These are phyloP conservation scores for Syngnathus typhle DNA, from an alignment of 2,113 vertebrate species.

Conservation along the genomic window DNA sequence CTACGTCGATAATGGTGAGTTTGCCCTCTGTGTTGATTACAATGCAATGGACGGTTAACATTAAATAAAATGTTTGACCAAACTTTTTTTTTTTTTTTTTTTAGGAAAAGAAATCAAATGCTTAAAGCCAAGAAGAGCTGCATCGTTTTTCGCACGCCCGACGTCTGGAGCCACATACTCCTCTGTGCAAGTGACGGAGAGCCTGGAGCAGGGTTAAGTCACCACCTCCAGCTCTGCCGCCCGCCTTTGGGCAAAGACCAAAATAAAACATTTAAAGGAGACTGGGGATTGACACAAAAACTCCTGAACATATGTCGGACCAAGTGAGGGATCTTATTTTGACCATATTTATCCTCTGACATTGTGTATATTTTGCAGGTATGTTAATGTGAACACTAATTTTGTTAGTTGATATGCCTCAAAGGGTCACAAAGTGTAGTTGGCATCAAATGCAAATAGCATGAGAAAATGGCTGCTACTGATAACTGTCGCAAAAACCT, in stretches of 20 bases:
- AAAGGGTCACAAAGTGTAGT: slow-evolving; percentile 21
- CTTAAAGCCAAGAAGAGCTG: slow-evolving; percentile 81
- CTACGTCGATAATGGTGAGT: slow-evolving; percentile 86
- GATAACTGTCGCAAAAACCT: slow-evolving; percentile 1
- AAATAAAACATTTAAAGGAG: slow-evolving; percentile 52
- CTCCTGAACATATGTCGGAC: slow-evolving; percentile 57
- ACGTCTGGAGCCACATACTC: slow-evolving; percentile 69
- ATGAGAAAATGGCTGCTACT: slow-evolving; percentile 6
- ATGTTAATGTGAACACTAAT: slow-evolving; percentile 47
- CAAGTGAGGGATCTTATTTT: slow-evolving; percentile 51
- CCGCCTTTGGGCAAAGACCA: slow-evolving; percentile 55
- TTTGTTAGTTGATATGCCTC: slow-evolving; percentile 20
- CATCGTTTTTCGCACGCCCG: slow-evolving; percentile 85
- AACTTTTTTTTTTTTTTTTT: slow-evolving; percentile 5
- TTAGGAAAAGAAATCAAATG: slow-evolving; percentile 84
- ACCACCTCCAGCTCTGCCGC: background rate
- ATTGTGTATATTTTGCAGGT: slow-evolving; percentile 40
- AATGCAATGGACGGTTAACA: background rate
- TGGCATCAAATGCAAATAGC: background rate
- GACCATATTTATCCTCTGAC: slow-evolving; percentile 51
- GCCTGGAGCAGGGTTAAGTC: slow-evolving; percentile 76
- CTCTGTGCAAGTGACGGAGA: slow-evolving; percentile 75
- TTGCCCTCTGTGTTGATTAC: rapidly evolving
- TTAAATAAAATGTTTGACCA: background rate
- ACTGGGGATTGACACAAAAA: slow-evolving; percentile 29